phyloP scores from a whole-genome alignment of 1,140 invertebrate genomes.

The Mactra quadrangularis region DNA sequence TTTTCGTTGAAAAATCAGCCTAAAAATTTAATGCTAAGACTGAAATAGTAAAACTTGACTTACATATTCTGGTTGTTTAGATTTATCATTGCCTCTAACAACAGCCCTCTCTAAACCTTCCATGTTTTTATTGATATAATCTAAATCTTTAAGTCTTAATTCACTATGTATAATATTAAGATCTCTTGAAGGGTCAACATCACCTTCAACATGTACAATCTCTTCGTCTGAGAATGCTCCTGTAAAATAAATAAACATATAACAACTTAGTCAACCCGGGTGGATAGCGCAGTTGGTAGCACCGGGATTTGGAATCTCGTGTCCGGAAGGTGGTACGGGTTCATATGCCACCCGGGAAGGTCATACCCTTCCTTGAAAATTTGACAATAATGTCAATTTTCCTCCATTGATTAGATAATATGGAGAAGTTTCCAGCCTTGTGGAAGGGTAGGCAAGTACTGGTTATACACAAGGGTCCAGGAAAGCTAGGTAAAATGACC shows the following conservation, averaged over 20 bases:
- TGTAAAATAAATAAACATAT: conserved; percentile 82
- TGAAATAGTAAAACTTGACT: conserved; percentile 79
- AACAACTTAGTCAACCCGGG: too few relatives aligned
- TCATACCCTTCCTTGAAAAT: too few relatives aligned
- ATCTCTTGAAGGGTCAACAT: conserved; percentile 98
- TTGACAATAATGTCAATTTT: too few relatives aligned
- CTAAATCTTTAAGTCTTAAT: conserved; percentile 95
- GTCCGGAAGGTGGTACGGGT: too few relatives aligned
- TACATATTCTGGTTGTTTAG: conserved; percentile 97
- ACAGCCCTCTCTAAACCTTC: conserved; percentile 95
- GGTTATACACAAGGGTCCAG: too few relatives aligned
- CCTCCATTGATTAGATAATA: too few relatives aligned
- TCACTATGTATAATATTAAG: conserved; percentile 98
- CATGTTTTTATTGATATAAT: conserved; percentile 90
- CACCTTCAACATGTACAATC: conserved; percentile 99
- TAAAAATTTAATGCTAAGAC: not conserved
- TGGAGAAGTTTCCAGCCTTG: too few relatives aligned
- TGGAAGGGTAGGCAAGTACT: too few relatives aligned
- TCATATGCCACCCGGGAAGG: too few relatives aligned
- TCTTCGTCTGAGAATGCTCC: conserved; percentile 99
- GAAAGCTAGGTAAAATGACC: too few relatives aligned
- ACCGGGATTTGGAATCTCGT: too few relatives aligned
- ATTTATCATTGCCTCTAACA: conserved; percentile 96
- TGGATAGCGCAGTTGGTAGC: too few relatives aligned
- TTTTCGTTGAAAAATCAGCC: not conserved